These are phyloP conservation scores for Coelinius sp. DNA, from an alignment of 2,888 invertebrate species.

Conservation along the genomic window DNA sequence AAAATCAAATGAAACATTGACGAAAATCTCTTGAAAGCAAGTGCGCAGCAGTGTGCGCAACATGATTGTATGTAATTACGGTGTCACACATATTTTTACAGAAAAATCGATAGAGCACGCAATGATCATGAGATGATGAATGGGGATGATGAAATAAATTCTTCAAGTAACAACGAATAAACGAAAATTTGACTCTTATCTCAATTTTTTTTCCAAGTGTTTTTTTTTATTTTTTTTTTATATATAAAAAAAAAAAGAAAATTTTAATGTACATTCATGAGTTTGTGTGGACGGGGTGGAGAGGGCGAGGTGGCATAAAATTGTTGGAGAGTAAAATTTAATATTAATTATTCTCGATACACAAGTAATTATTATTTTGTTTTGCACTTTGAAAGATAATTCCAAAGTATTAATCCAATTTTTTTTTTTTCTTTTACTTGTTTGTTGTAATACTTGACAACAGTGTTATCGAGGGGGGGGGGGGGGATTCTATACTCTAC, in stretches of 20 bases:
- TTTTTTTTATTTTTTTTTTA: constrained; percentile 52
- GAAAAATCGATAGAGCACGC: background rate
- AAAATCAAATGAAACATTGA: too few species aligned
- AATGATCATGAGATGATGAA: constrained; percentile 7
- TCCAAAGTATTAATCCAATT: background rate
- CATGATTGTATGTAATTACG: too few species aligned
- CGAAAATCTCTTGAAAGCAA: too few species aligned
- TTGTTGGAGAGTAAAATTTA: constrained; percentile 28
- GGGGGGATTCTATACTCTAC: constrained; percentile 22
- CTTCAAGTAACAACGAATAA: background rate
- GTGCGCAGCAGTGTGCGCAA: too few species aligned
- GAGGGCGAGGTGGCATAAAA: constrained; percentile 22
- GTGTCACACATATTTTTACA: background rate
- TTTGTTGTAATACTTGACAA: constrained; percentile 24
- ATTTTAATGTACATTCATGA: constrained; percentile 61
- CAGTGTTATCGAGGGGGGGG: background rate
- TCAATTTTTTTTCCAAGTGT: background rate
- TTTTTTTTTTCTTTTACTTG: constrained; percentile 24
- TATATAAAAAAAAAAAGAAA: constrained; percentile 58
- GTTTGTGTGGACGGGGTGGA: constrained; percentile 42
- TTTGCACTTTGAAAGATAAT: constrained; percentile 4
- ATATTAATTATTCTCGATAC: constrained; percentile 44
- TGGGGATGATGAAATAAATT: background rate
- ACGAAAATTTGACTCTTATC: background rate
- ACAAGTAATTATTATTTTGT: constrained; percentile 39